These are phyloP conservation scores for Poeciliopsis turrubarensis DNA, from an alignment of 2,113 vertebrate species.

Conservation along the genomic window DNA sequence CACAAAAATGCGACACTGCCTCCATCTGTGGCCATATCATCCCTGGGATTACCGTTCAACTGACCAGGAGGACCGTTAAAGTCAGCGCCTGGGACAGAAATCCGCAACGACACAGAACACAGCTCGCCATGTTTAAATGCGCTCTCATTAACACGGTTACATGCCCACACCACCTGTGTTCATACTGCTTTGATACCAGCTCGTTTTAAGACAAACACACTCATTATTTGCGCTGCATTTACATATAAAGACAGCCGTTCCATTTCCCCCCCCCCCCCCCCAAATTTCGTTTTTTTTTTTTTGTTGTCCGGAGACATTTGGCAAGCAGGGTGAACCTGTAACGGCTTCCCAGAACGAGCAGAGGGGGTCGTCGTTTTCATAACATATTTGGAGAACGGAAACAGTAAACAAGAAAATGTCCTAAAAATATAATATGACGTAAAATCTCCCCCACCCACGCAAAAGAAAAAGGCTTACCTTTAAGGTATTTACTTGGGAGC, in stretches of 20 bases:
- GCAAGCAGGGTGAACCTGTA: not conserved
- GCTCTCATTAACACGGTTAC: not conserved
- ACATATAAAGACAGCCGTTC: no score
- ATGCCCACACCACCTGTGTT: conserved; percentile 7
- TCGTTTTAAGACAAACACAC: not conserved
- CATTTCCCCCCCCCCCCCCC: no score
- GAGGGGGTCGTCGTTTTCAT: not conserved
- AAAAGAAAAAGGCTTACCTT: conserved; percentile 22
- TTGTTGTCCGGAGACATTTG: not conserved
- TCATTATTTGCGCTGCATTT: no score
- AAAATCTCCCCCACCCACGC: no score
- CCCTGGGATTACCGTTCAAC: not conserved
- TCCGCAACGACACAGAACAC: not conserved
- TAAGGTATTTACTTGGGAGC: not conserved
- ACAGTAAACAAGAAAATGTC: not conserved
- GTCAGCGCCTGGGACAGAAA: not conserved
- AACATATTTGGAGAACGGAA: not conserved
- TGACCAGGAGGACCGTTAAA: not conserved
- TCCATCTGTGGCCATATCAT: not conserved
- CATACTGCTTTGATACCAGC: not conserved
- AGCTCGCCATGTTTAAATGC: conserved; percentile 19
- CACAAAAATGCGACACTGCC: conserved; percentile 58
- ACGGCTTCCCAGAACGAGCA: not conserved
- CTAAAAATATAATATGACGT: not conserved
- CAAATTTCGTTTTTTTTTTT: not conserved